phyloP scores from a whole-genome alignment of 2,888 invertebrate species.

The Endotricha flammealis region DNA sequence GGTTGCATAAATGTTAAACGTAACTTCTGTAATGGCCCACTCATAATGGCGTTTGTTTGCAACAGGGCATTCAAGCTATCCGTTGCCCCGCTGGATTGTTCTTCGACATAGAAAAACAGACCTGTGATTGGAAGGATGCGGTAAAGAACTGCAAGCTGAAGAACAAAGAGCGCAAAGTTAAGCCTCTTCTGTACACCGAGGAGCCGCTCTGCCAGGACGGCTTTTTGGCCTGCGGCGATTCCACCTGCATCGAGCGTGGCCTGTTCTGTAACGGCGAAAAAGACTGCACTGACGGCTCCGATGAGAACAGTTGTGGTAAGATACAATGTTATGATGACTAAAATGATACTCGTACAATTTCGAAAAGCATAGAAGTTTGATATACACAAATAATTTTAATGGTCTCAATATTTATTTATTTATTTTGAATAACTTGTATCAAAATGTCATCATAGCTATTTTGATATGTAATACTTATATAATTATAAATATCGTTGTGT shows the following conservation, averaged over 20 bases:
- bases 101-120: constrained; percentile 96
- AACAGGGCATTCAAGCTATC: constrained; percentile 93
- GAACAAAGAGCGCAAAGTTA: constrained; percentile 92
- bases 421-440: no score
- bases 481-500: constrained; percentile 34
- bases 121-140: constrained; percentile 95
- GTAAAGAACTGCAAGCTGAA: constrained; percentile 96
- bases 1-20: no score
- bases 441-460: no score
- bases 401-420: no score
- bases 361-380: no score
- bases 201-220: constrained; percentile 94
- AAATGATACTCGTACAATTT: no score
- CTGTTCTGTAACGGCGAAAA: constrained; percentile 96
- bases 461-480: constrained; percentile 2
- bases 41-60: no score
- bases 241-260: constrained; percentile 90
- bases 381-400: no score
- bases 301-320: constrained; percentile 94
- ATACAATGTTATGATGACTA: not conserved
- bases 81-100: constrained; percentile 94
- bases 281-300: constrained; percentile 92
- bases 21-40: no score
- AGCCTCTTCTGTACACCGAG: constrained; percentile 91
- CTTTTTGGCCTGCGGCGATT: constrained; percentile 91